phyloP scores from a whole-genome alignment of 35 echinoderm and acorn worm genomes.

The Apostichopus japonicus region DNA sequence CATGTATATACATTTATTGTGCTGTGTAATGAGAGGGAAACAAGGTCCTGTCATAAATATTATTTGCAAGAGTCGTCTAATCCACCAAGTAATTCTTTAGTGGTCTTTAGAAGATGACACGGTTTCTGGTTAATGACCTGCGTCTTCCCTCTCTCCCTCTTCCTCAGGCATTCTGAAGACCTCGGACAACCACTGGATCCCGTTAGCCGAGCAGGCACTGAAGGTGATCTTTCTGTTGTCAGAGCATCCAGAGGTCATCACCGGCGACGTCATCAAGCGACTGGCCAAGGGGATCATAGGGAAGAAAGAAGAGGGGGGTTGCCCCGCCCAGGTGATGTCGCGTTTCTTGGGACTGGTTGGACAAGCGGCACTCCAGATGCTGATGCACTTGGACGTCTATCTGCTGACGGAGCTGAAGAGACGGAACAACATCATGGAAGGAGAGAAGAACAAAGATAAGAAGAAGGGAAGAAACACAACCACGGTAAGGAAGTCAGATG shows the following conservation, averaged over 20 bases:
- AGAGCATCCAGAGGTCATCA: conserved; percentile 83
- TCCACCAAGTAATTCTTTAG: too few relatives aligned
- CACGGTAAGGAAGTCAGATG: conserved; percentile 47
- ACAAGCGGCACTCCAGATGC: conserved; percentile 83
- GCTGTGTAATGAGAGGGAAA: too few relatives aligned
- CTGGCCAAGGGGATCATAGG: conserved; percentile 65
- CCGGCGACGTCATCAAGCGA: conserved; percentile 70
- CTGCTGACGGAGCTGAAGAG: conserved; percentile 84
- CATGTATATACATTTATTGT: too few relatives aligned
- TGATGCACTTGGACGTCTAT: conserved; percentile 89
- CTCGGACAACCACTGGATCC: conserved; percentile 77
- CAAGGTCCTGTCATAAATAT: too few relatives aligned
- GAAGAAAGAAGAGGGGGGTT: conserved; percentile 3
- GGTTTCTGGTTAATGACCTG: too few relatives aligned
- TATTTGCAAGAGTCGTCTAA: too few relatives aligned
- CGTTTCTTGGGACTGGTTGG: conserved; percentile 85
- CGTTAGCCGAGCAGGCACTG: conserved; percentile 82
- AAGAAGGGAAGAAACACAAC: conserved; percentile 58
- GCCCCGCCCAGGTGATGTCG: conserved; percentile 69
- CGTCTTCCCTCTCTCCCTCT: not conserved
- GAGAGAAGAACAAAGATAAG: conserved; percentile 55
- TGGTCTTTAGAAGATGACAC: too few relatives aligned
- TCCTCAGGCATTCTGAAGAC: conserved; percentile 65
- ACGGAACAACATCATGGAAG: conserved; percentile 80
- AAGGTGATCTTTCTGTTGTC: conserved; percentile 84